These are phyloP conservation scores for Gambelia wislizenii DNA, from an alignment of 2,797 vertebrate species.

Conservation along the genomic window DNA sequence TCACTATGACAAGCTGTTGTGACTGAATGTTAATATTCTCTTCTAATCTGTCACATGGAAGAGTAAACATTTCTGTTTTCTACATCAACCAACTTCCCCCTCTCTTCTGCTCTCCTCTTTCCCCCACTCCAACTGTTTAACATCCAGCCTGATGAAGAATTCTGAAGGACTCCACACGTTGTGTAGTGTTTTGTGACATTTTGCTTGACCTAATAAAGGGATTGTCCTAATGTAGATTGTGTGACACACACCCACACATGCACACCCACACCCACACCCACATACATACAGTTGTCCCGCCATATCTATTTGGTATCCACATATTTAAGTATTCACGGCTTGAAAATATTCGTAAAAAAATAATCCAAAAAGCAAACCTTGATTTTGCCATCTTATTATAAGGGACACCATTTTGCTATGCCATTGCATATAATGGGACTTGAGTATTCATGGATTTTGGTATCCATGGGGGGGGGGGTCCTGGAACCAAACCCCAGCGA, in stretches of 20 bases:
- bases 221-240: background rate
- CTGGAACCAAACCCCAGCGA: too few relatives aligned
- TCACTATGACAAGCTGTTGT: background rate
- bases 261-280: too few relatives aligned
- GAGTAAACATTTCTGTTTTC: background rate
- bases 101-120: background rate
- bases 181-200: background rate
- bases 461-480: too few relatives aligned
- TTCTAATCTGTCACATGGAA: background rate
- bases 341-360: too few relatives aligned
- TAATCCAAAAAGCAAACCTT: too few relatives aligned
- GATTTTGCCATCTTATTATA: too few relatives aligned
- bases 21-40: background rate
- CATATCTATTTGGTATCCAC: too few relatives aligned
- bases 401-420: too few relatives aligned
- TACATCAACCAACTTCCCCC: background rate
- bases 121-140: background rate
- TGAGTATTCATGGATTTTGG: too few relatives aligned
- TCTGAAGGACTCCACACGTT: background rate
- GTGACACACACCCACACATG: background rate
- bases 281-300: too few relatives aligned
- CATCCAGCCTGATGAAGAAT: background rate
- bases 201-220: background rate
- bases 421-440: too few relatives aligned
- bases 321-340: too few relatives aligned